Evolutionary conservation across 2,888 invertebrate genomes (phyloP).

Genomic region (Plagodis dolabraria): DNA sequence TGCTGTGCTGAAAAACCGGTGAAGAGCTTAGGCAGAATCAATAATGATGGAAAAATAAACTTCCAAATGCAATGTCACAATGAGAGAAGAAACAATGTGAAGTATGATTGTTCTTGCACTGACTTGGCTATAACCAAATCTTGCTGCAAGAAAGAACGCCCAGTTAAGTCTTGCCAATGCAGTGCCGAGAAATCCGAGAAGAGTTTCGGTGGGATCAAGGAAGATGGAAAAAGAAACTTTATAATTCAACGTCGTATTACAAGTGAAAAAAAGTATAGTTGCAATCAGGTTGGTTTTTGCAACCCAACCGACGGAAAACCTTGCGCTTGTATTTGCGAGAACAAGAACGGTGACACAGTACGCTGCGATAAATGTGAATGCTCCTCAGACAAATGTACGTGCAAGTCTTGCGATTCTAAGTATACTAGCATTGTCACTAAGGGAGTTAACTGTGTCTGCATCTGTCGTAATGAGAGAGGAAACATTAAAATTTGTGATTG

Average conservation of each 20-base stretch:
- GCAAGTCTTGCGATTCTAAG: slow-evolving; percentile 36
- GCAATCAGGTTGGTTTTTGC: no score
- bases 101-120: slow-evolving; percentile 25
- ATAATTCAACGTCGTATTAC: no score
- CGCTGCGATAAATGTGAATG: slow-evolving; percentile 42
- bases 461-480: slow-evolving; percentile 27
- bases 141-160: slow-evolving; percentile 37
- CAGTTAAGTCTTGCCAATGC: slow-evolving; percentile 1
- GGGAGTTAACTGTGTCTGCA: slow-evolving; percentile 36
- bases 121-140: neutral
- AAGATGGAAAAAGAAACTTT: no score
- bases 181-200: neutral
- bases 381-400: slow-evolving; percentile 19
- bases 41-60: no score
- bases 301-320: slow-evolving; percentile 13
- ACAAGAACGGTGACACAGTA: slow-evolving; percentile 35
- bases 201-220: neutral
- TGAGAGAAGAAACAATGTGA: slow-evolving; percentile 23
- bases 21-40: no score
- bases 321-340: slow-evolving; percentile 49
- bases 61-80: slow-evolving; percentile 14
- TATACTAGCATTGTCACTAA: slow-evolving; percentile 37
- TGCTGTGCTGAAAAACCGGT: neutral
- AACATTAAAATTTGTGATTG: slow-evolving; percentile 26
- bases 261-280: no score